These are phyloP conservation scores for Melolontha melolontha DNA, from an alignment of 2,888 invertebrate genomes.

Conservation along the genomic window DNA sequence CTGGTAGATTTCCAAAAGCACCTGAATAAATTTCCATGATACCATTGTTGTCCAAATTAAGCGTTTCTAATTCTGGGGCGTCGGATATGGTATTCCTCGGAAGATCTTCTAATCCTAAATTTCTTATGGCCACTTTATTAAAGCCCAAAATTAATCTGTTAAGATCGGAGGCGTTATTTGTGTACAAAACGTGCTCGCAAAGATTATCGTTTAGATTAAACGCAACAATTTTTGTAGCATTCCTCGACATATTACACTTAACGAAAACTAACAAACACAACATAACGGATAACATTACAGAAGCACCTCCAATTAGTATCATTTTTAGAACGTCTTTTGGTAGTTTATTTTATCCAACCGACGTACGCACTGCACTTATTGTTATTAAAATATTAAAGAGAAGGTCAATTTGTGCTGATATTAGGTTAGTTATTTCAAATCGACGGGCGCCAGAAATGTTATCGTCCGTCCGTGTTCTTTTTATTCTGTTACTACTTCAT, in stretches of 20 bases:
- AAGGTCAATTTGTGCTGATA: constrained; percentile 41
- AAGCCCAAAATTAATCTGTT: constrained; percentile 18
- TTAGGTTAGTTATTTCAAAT: constrained; percentile 37
- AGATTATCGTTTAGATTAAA: constrained; percentile 25
- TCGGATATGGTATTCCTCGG: constrained; percentile 2
- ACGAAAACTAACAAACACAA: not conserved
- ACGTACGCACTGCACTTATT: constrained; percentile 8
- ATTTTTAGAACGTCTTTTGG: not conserved
- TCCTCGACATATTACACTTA: constrained; percentile 6
- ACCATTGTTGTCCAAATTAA: constrained; percentile 28
- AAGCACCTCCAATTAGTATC: not conserved
- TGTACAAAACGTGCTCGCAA: constrained; percentile 20
- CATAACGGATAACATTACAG: not conserved
- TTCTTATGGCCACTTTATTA: constrained; percentile 15
- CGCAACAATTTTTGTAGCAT: constrained; percentile 16
- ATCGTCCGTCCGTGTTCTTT: constrained; percentile 28
- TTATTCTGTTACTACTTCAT: constrained; percentile 1
- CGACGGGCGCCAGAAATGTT: constrained; percentile 36
- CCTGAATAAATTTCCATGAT: constrained; percentile 30
- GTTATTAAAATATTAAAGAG: constrained; percentile 25
- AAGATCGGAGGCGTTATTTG: constrained; percentile 15
- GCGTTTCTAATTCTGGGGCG: constrained; percentile 14
- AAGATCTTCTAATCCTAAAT: constrained; percentile 18
- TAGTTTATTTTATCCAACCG: constrained; percentile 2
- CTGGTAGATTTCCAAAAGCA: constrained; percentile 22